Percentiles rank a stretch among this genome's conserved stretches.
Conservation (phyloP, 2,113 vertebrate species). For the Dolichotis patagonum region DNA sequence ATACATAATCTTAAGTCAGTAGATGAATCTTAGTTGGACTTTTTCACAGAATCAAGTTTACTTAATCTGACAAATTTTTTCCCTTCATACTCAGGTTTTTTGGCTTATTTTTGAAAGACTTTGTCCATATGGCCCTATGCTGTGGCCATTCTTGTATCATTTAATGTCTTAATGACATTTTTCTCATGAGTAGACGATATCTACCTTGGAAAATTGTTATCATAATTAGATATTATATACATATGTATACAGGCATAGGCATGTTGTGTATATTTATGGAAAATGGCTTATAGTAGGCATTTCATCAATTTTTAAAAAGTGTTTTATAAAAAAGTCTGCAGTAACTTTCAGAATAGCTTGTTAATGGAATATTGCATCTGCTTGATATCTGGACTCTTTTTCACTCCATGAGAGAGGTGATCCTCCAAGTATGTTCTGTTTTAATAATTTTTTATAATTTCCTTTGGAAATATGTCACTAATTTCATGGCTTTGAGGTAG, state of each 20-base stretch:
- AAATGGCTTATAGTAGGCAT: not conserved
- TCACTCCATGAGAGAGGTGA: not conserved
- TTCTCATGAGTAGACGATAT: not conserved
- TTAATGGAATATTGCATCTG: not conserved
- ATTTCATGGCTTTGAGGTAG: conserved; percentile 22
- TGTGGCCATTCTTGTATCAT: not conserved
- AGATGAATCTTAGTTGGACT: not conserved
- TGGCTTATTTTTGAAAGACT: conserved; percentile 8
- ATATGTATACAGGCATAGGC: not conserved
- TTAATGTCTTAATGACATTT: conserved; percentile 24
- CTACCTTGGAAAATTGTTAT: not conserved
- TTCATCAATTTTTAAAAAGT: not conserved
- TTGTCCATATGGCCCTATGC: not conserved
- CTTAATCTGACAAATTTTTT: not conserved
- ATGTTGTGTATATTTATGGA: not conserved
- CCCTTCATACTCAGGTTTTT: not conserved
- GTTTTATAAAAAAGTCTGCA: not conserved
- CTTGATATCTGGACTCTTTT: not conserved
- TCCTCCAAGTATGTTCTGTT: not conserved
- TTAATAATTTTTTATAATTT: conserved; percentile 10
- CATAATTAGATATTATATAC: not conserved
- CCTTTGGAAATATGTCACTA: not conserved
- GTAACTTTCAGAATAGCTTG: not conserved
- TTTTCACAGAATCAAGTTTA: not conserved
- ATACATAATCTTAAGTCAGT: not conserved